phyloP scores from a whole-genome alignment of 2,113 vertebrate genomes.

The Gambusia holbrooki region DNA sequence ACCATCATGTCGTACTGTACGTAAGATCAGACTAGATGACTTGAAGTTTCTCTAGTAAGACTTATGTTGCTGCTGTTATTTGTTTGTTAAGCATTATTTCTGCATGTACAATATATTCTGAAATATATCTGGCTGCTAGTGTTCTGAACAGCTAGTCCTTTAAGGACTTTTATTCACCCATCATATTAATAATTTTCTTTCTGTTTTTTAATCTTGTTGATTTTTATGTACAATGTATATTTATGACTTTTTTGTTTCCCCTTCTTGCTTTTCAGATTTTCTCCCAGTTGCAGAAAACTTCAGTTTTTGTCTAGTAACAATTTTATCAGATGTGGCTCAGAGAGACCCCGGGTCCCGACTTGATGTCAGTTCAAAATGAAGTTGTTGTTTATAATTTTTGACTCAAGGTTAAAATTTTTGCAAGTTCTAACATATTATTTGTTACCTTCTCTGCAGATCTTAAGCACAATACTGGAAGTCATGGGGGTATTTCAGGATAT shows the following conservation, averaged over 20 bases:
- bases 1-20: too few species aligned
- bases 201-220: not conserved
- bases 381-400: not conserved
- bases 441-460: conserved; percentile 79
- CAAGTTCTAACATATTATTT: conserved; percentile 8
- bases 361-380: conserved; percentile 58
- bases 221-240: not conserved
- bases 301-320: conserved; percentile 93
- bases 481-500: conserved; percentile 89
- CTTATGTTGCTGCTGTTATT: too few species aligned
- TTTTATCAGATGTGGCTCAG: conserved; percentile 91
- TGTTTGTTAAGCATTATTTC: too few species aligned
- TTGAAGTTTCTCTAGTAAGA: too few species aligned
- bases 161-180: not conserved
- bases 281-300: conserved; percentile 95
- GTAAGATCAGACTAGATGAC: too few species aligned
- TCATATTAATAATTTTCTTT: not conserved
- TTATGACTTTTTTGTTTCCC: conserved; percentile 13
- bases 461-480: conserved; percentile 88
- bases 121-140: too few species aligned
- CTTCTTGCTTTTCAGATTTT: conserved; percentile 73
- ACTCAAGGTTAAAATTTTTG: not conserved
- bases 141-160: too few species aligned
- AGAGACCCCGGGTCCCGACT: conserved; percentile 69
- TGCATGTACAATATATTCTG: too few species aligned